These are phyloP conservation scores for Pristionchus mayeri DNA, from an alignment of 2,888 invertebrate species.

Conservation along the genomic window DNA sequence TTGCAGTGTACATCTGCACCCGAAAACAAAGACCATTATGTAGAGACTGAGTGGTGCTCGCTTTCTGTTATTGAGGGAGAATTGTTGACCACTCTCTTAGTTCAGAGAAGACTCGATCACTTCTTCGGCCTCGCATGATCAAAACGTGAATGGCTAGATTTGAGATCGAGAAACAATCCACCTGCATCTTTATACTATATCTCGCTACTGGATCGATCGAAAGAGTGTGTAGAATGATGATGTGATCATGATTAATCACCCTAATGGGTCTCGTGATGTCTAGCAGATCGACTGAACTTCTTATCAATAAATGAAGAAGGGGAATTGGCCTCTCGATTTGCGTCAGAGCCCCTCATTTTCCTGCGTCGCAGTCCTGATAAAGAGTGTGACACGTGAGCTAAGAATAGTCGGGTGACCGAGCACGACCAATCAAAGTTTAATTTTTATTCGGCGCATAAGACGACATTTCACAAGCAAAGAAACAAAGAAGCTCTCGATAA, in stretches of 20 bases:
- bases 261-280: too few species aligned
- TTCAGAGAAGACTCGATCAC: neutral
- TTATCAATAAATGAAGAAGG: constrained; percentile 4
- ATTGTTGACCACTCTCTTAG: neutral
- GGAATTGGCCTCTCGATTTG: constrained; percentile 28
- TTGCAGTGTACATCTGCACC: neutral
- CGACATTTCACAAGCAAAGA: neutral
- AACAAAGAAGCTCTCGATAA: constrained; percentile 27
- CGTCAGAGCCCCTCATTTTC: constrained; percentile 28
- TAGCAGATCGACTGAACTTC: neutral
- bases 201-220: too few species aligned
- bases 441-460: neutral
- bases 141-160: too few species aligned
- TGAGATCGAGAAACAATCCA: too few species aligned
- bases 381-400: constrained; percentile 35
- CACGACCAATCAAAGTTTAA: constrained; percentile 5
- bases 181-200: too few species aligned
- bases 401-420: neutral
- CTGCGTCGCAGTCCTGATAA: constrained; percentile 31
- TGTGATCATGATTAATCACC: neutral
- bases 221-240: too few species aligned
- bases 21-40: neutral
- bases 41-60: neutral
- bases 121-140: too few species aligned
- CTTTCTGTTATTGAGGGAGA: neutral